Evolutionary conservation across 2,797 vertebrate genomes (phyloP), one percentile per base, ranked within the genome.

Genomic region (Selene dorsalis): DNA sequence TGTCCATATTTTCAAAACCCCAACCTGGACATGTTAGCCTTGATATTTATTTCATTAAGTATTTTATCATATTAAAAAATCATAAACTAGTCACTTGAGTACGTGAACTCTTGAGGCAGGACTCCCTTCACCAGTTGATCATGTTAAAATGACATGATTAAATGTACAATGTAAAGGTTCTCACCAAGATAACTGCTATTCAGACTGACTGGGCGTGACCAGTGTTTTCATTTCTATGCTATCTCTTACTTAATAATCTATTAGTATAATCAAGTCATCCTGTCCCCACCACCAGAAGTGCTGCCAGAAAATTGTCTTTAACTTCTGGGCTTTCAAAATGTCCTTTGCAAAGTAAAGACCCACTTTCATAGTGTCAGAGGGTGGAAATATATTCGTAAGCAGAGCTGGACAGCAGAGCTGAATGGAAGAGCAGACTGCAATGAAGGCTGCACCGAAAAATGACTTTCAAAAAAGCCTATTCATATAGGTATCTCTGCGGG

Each of bases 361-460:
- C 13, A 39, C 52, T 75, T 77, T 69, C 32, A 73, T 41, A 28
- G 8, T 41, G 14, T 14, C 17, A 52, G 11, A 11, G 35, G 61
- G 77, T 47, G 41, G 20, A 78, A 80, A 70, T 69, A n/a, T 47
- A 82, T 72, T 69, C 57, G 69, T 39, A 26, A 65, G 55, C 26
- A 52, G 67, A 11, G 6, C 30, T 57, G 59, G 52, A 65, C 75
- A 3, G 32, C 55, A 72, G n/a, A 68, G 62, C 43, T 57, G 2
- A 70, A 57, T 9, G 14, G 76, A 30, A 67, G 26, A 77, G 24
- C n/a, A 32, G 22, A 9, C 45, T 62, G 13, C 35, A 69, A 47
- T 24, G 39, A 75, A 69, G 48, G 57, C 45, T 18, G 18, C 32
- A 45, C 24, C 53, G 55, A 75, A 73, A 71, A 84, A 64, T 0